Evolutionary conservation across 92 coral and sea anemone species (phyloP), one percentile per base, ranked within the genome.

Genomic region (Ricordea florida): DNA sequence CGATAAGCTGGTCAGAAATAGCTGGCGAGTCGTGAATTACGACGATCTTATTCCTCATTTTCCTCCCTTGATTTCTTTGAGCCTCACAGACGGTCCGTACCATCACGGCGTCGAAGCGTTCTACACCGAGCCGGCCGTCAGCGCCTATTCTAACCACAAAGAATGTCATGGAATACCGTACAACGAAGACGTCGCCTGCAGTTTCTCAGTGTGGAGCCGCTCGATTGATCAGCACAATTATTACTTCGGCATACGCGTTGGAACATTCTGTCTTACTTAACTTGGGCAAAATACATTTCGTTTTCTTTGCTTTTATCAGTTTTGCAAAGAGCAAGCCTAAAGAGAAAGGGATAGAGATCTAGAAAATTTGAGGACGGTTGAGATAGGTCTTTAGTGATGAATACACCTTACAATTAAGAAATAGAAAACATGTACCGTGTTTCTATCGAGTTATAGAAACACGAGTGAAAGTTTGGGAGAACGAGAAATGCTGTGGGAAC

Each of bases 21-120:
- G 86, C 38, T 80, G 86, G 86, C 29, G 86, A 26, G 81, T 80
- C 21, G 86, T 80, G 7, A 80, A 61, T 46, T 28, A 46, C 32
- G 41, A 67, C 32, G 86, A 80, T n/a, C 22, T 60, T 10, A 66
- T 72, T 5, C 86, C 86, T 17, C 86, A 62, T 51, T 41, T 72
- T 3, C 86, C 86, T 11, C 29, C 36, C 2, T 15, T 69, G 13
- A 3, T 9, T 4, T 9, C 2, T 6, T 10, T 25, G 6, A 6
- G 16, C 24, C 20, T 6, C 14, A 7, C 2, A 0, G 0, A 2
- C 13, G 81, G 62, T 14, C 74, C 86, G 5, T 61, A 72, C 21
- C 86, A 80, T 29, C 86, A 80, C 17, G 86, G 81, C 13, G 21
- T 60, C 10, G 86, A 80, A 44, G 81, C 68, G 22, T 80, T 55